Percentiles rank a stretch among this genome's conserved stretches.
phyloP scores from a whole-genome alignment of 2,113 vertebrate species.

The Excalfactoria chinensis region DNA sequence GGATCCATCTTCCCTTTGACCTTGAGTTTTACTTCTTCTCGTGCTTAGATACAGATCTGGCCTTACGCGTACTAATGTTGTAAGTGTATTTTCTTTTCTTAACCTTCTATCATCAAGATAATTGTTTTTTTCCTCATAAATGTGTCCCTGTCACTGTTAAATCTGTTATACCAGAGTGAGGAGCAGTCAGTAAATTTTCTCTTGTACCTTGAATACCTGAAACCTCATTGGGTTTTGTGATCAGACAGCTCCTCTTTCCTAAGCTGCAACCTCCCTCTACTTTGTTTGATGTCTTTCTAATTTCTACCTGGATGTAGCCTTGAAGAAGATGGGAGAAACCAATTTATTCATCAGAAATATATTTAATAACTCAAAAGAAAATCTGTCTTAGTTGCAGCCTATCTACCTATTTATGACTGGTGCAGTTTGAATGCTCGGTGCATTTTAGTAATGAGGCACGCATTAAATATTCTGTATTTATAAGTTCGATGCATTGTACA shows the following conservation, averaged over 20 bases:
- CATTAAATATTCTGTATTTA: background rate
- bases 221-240: background rate
- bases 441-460: background rate
- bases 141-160: background rate
- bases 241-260: background rate
- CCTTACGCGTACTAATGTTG: background rate
- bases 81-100: background rate
- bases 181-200: background rate
- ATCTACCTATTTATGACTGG: background rate
- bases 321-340: background rate
- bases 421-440: background rate
- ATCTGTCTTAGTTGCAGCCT: background rate
- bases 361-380: background rate
- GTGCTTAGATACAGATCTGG: background rate
- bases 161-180: background rate
- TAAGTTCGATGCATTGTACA: background rate
- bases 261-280: background rate
- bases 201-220: background rate
- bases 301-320: background rate
- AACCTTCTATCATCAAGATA: background rate
- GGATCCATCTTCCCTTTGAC: background rate
- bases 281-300: background rate
- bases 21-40: background rate
- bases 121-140: background rate
- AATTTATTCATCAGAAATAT: background rate